phyloP scores from a whole-genome alignment of 2,888 invertebrate genomes.

The Panopea generosa region DNA sequence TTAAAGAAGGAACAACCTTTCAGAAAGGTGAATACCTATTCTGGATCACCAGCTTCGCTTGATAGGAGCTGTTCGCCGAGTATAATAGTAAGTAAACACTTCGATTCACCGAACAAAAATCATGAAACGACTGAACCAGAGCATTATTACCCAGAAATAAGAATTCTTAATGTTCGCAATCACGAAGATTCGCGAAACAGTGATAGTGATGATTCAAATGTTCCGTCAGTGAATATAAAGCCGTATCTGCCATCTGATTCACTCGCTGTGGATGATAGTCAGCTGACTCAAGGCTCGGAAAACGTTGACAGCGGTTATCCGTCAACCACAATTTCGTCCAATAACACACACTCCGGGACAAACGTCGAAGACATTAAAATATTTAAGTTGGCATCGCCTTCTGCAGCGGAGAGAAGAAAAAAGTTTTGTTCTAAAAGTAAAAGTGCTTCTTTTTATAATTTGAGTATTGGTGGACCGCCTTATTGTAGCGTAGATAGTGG shows the following conservation, averaged over 20 bases:
- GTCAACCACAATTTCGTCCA: slow-evolving; percentile 38
- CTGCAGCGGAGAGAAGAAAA: slow-evolving; percentile 37
- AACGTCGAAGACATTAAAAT: not conserved
- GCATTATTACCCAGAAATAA: slow-evolving; percentile 55
- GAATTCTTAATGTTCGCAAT: slow-evolving; percentile 46
- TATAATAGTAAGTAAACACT: not conserved
- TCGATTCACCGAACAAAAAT: not conserved
- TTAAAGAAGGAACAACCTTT: no score
- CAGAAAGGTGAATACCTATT: no score
- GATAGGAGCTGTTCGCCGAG: no score
- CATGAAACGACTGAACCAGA: not conserved
- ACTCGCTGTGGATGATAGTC: no score
- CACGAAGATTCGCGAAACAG: slow-evolving; percentile 23
- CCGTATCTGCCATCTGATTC: no score
- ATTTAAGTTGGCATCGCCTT: not conserved
- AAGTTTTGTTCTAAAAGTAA: slow-evolving; percentile 49
- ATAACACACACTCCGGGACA: slow-evolving; percentile 5
- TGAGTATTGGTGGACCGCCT: slow-evolving; percentile 1
- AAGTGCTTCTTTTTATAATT: slow-evolving; percentile 49
- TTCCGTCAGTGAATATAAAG: no score
- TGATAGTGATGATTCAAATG: slow-evolving; percentile 25
- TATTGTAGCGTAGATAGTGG: no score
- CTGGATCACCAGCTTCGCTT: not conserved
- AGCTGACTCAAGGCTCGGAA: not conserved
- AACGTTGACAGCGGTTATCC: slow-evolving; percentile 54